Evolutionary conservation across 1,140 invertebrate genomes (phyloP).

Genomic region (Sitodiplosis mosellana): DNA sequence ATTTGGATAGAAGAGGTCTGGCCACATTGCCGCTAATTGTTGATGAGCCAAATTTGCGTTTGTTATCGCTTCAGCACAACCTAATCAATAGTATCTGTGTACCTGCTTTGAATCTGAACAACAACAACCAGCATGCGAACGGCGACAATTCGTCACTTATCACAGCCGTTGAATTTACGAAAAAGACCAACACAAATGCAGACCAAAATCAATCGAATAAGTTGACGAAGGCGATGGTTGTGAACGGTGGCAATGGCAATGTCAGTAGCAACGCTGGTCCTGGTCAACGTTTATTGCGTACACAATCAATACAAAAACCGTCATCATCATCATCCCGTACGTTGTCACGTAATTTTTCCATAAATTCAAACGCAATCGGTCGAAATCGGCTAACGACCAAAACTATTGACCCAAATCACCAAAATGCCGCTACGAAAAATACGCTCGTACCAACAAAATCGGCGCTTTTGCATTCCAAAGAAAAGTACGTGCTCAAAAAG

Average conservation of each 20-base stretch:
- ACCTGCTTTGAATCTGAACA: constrained; percentile 24
- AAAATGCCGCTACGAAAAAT: background rate
- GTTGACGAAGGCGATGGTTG: background rate
- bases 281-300: background rate
- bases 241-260: background rate
- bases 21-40: constrained; percentile 60
- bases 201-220: too few relatives aligned
- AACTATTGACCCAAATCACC: background rate
- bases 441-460: constrained; percentile 2
- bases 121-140: too few relatives aligned
- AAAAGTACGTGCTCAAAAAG: constrained; percentile 12
- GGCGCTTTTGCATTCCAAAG: background rate
- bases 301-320: background rate
- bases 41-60: constrained; percentile 53
- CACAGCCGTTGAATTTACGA: too few relatives aligned
- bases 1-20: constrained; percentile 53
- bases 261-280: background rate
- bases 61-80: constrained; percentile 83
- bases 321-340: background rate
- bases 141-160: too few relatives aligned
- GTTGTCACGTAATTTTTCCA: too few relatives aligned
- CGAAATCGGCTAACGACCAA: background rate
- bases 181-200: too few relatives aligned
- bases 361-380: too few relatives aligned
- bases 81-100: constrained; percentile 51